These are phyloP conservation scores for Heteromormyrus szaboi DNA, from an alignment of 2,797 vertebrate genomes.

Conservation along the genomic window DNA sequence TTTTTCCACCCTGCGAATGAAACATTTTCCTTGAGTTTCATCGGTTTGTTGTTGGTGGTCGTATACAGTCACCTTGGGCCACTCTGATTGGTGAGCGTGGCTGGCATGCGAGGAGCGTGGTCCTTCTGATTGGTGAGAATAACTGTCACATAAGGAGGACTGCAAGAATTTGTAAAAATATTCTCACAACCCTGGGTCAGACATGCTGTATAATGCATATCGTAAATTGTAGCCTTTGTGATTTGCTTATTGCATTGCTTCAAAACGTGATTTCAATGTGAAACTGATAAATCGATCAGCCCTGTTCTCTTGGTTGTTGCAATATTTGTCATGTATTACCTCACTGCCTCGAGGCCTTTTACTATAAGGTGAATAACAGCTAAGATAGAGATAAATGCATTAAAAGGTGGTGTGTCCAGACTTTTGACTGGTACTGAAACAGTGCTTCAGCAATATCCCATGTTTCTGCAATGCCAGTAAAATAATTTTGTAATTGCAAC, in stretches of 20 bases:
- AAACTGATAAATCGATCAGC: neutral
- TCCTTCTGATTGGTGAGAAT: neutral
- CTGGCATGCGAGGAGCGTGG: neutral
- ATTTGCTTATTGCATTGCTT: neutral
- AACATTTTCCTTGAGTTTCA: too few species aligned
- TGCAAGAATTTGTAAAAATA: neutral
- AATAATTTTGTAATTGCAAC: neutral
- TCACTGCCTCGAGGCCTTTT: neutral
- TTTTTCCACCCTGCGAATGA: too few species aligned
- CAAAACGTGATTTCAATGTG: neutral
- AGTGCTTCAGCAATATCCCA: neutral
- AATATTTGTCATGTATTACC: neutral
- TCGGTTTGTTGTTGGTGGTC: too few species aligned
- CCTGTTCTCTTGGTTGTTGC: neutral
- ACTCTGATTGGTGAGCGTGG: neutral
- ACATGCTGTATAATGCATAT: neutral
- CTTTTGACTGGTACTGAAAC: neutral
- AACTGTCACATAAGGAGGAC: neutral
- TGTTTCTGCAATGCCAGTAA: neutral
- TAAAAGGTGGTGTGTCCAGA: neutral
- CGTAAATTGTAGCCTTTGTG: neutral
- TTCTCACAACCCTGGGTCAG: neutral
- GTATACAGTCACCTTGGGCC: too few species aligned
- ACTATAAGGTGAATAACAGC: neutral
- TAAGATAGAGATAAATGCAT: neutral